Evolutionary conservation across 2,113 vertebrate genomes (phyloP), one percentile per base, ranked within the genome.

Genomic region (Silurus meridionalis): DNA sequence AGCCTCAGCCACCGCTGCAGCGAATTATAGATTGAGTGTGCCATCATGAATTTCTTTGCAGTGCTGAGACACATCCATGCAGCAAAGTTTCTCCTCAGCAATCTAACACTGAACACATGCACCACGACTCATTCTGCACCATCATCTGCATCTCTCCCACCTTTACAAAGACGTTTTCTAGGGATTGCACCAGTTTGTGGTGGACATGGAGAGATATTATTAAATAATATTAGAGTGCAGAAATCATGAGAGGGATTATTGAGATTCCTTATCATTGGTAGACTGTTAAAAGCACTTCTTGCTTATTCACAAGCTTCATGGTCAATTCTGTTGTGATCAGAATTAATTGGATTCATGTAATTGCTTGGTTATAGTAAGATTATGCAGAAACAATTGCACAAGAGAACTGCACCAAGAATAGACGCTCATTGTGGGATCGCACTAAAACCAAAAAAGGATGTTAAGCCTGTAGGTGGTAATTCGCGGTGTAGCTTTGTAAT

Each of bases 1-100:
- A 82, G 80, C 80, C 21, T 52, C 80, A 25, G 80, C 80, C 50
- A 66, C 61, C 23, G 5, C 80, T 82, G 80, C 80, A 82, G 48
- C 50, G 28, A 82, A 82, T 66, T 8, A 66, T 66, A 19, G 13
- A 82, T 66, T 37, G 10, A 61, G 79, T 21, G 79, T 81, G 58
- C 48, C 61, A 53, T 82, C 46, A 82, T 23, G 19, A 37, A 60
- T 61, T 82, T 82, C 3, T 63, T 82, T 66, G 60, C 80, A 50
- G 60, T 81, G 58, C 80, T 64, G 79, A 61, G 58, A 17, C 63
- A 63, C 19, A 82, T 64, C 37, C 21, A 64, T 82, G 58, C 80
- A 64, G 60, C 28, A 64, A 8, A 64, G 46, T 52, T 53, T 4
- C 17, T 25, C 19, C 19, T 64, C 37, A 82, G 55, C 37, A 82